phyloP scores from a whole-genome alignment of 2,113 vertebrate species.

The Dendropsophus ebraccatus region DNA sequence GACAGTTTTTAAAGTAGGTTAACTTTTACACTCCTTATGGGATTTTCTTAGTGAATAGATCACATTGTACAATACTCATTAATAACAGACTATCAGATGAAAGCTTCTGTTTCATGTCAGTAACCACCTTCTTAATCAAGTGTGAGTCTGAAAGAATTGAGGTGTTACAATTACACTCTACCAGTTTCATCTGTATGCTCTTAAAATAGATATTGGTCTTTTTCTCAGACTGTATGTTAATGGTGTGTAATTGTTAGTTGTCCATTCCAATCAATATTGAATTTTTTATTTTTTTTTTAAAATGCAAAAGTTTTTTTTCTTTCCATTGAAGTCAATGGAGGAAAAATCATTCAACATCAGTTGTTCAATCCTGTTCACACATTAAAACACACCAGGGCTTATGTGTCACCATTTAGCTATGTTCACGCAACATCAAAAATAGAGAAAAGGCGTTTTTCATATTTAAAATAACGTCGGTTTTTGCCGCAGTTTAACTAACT shows the following conservation, averaged over 20 bases:
- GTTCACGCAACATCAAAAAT: too few species aligned
- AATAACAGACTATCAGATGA: background rate
- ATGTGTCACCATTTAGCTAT: background rate
- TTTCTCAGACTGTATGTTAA: too few species aligned
- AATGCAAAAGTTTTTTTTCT: too few species aligned
- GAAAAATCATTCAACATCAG: background rate
- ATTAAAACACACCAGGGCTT: background rate
- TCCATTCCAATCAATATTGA: too few species aligned
- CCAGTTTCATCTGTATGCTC: background rate
- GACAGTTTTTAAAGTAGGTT: slow-evolving; percentile 99
- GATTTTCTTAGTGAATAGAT: background rate
- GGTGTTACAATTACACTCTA: background rate
- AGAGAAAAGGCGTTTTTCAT: too few species aligned
- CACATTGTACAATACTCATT: background rate
- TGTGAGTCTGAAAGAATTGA: background rate
- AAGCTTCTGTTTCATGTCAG: background rate
- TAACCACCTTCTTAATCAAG: background rate
- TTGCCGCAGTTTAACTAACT: too few species aligned
- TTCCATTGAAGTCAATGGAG: too few species aligned
- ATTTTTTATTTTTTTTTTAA: too few species aligned
- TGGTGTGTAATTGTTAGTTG: too few species aligned
- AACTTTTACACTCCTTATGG: slow-evolving; percentile 59
- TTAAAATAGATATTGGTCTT: too few species aligned
- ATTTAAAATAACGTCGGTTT: too few species aligned
- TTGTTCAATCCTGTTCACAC: background rate